These are phyloP conservation scores for Theristicus caerulescens DNA, from an alignment of 2,113 vertebrate species.

Conservation along the genomic window DNA sequence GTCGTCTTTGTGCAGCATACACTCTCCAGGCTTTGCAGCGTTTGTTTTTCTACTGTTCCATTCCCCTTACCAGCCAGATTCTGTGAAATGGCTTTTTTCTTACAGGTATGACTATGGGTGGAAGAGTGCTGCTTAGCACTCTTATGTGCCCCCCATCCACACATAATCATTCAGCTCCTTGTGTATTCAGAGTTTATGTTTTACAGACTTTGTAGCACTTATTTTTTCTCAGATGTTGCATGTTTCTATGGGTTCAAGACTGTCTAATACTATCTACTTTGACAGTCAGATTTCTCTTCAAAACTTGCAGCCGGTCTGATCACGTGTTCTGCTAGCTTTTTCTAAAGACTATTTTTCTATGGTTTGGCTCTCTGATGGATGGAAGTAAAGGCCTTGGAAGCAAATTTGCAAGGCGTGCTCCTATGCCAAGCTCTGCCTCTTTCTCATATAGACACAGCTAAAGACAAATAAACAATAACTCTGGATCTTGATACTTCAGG, in stretches of 20 bases:
- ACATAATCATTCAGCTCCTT: not conserved
- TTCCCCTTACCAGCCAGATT: not conserved
- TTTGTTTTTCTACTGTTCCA: not conserved
- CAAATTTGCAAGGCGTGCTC: not conserved
- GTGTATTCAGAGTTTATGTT: not conserved
- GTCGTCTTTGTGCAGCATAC: not conserved
- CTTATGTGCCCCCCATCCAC: not conserved
- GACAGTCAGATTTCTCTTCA: not conserved
- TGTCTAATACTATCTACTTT: not conserved
- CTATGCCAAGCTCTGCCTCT: not conserved
- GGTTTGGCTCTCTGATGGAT: not conserved
- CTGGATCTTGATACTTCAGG: not conserved
- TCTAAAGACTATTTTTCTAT: not conserved
- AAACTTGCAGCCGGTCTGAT: not conserved
- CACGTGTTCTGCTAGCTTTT: not conserved
- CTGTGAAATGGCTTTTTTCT: not conserved
- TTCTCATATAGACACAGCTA: not conserved
- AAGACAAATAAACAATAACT: not conserved
- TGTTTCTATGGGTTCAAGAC: not conserved
- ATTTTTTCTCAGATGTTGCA: not conserved
- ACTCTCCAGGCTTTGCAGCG: fast-evolving
- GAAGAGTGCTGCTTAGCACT: not conserved
- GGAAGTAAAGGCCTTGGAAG: not conserved
- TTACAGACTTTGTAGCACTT: not conserved
- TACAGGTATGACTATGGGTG: not conserved